Conservation (phyloP, 2,888 invertebrate species). For the Exocentrus adspersus region DNA sequence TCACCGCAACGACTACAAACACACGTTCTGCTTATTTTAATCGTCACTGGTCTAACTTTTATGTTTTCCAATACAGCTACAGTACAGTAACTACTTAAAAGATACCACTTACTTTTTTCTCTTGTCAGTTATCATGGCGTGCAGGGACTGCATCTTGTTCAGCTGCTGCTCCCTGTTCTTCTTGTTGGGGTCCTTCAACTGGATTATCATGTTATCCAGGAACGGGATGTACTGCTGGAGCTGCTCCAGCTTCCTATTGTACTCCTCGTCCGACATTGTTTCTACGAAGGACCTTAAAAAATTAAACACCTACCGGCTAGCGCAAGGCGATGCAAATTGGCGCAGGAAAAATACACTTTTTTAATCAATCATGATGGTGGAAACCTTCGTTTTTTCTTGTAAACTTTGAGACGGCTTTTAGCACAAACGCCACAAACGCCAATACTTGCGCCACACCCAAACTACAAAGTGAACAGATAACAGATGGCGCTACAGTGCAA, state of each 20-base stretch:
- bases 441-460: too few relatives aligned
- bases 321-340: background rate
- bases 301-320: background rate
- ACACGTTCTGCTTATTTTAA: too few relatives aligned
- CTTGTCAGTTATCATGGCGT: slow-evolving; percentile 70
- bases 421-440: too few relatives aligned
- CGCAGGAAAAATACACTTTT: too few relatives aligned
- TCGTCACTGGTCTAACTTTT: too few relatives aligned
- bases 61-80: too few relatives aligned
- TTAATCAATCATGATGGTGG: too few relatives aligned
- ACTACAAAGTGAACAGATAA: too few relatives aligned
- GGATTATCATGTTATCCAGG: slow-evolving; percentile 74
- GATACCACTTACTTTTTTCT: slow-evolving; percentile 69
- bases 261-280: slow-evolving; percentile 63
- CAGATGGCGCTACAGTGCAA: too few relatives aligned
- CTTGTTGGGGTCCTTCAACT: slow-evolving; percentile 67
- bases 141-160: slow-evolving; percentile 72
- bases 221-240: slow-evolving; percentile 80
- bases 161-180: slow-evolving; percentile 69
- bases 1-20: too few relatives aligned
- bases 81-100: background rate
- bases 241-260: slow-evolving; percentile 71
- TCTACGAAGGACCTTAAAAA: slow-evolving; percentile 2
- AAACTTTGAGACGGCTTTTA: too few relatives aligned
- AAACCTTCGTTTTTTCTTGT: too few relatives aligned